Conservation (phyloP, 1,140 invertebrate genomes). For the Penaeus chinensis region DNA sequence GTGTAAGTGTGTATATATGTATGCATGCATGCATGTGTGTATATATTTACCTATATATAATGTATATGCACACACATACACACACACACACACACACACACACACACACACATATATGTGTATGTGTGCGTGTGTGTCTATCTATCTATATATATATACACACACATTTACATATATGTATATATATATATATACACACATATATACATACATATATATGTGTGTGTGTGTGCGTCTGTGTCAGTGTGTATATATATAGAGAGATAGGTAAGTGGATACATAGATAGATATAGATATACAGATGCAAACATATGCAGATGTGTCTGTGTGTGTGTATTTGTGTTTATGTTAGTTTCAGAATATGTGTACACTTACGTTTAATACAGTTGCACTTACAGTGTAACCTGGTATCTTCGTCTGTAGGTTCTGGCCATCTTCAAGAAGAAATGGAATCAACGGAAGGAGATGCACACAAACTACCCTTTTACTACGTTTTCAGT, state of each 20-base stretch:
- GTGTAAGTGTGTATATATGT: too few relatives aligned
- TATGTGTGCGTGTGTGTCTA: constrained; percentile 30
- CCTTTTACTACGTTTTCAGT: constrained; percentile 52
- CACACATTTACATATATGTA: constrained; percentile 43
- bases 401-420: background rate
- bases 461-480: constrained; percentile 56
- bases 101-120: constrained; percentile 33
- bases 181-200: constrained; percentile 12
- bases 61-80: constrained; percentile 36
- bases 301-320: background rate
- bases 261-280: constrained; percentile 36
- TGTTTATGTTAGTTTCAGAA: background rate
- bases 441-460: constrained; percentile 65
- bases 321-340: constrained; percentile 26
- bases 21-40: background rate
- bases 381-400: background rate
- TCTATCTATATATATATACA: constrained; percentile 8
- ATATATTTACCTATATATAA: constrained; percentile 18
- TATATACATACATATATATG: constrained; percentile 39
- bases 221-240: constrained; percentile 24
- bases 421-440: constrained; percentile 64
- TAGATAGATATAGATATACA: constrained; percentile 31
- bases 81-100: constrained; percentile 8
- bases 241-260: constrained; percentile 26
- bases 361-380: background rate